These are phyloP conservation scores for Piprites chloris DNA, from an alignment of 2,113 vertebrate genomes.

Conservation along the genomic window DNA sequence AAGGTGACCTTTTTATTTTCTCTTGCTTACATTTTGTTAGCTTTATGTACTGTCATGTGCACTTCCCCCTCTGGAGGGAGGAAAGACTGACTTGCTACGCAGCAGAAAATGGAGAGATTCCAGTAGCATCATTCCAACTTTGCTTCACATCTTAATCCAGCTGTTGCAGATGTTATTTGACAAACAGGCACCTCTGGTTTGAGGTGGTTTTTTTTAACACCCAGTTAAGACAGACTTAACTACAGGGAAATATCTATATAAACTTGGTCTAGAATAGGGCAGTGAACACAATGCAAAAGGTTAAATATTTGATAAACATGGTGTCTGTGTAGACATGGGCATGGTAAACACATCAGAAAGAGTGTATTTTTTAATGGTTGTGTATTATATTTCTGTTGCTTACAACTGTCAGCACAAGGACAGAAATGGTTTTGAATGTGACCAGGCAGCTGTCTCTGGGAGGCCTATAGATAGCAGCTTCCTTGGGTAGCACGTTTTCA, in stretches of 20 bases:
- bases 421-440: constrained; percentile 19
- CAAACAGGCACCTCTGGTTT: neutral
- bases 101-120: neutral
- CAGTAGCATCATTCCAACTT: neutral
- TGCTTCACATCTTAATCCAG: neutral
- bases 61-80: neutral
- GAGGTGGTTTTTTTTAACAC: neutral
- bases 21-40: neutral
- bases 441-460: constrained; percentile 42
- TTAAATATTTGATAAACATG: neutral
- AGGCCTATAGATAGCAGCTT: constrained; percentile 60
- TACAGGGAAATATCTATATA: neutral
- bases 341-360: neutral
- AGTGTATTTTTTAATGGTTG: neutral
- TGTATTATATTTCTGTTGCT: constrained; percentile 15
- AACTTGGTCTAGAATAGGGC: neutral
- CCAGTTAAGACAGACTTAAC: neutral
- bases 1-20: constrained; percentile 2
- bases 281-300: neutral
- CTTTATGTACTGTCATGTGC: neutral
- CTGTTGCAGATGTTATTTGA: neutral
- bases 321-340: neutral
- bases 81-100: neutral
- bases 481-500: constrained; percentile 52
- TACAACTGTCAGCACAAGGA: constrained; percentile 39